A percentile compares a stretch with the other conserved stretches of the same genome.
Evolutionary conservation across 2,888 invertebrate genomes (phyloP).

Genomic region (Lepidocyrtinus sp.): DNA sequence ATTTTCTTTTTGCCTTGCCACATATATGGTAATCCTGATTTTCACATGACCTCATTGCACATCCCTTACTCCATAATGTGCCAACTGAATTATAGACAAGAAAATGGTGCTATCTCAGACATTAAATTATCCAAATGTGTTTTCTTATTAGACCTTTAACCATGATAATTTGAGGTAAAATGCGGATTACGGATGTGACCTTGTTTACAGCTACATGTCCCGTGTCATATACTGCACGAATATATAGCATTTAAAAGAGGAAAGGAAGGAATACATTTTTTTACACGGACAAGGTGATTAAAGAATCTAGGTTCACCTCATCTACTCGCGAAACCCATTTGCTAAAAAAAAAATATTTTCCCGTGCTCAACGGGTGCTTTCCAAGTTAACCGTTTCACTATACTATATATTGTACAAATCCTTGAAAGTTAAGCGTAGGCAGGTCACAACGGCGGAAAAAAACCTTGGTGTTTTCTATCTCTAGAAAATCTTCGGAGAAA

Average conservation of each 20-base stretch:
- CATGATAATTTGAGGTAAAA: neutral
- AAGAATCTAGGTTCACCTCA: neutral
- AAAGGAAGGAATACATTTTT: neutral
- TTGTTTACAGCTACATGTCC: constrained; percentile 30
- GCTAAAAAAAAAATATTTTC: constrained; percentile 8
- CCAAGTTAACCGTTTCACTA: constrained; percentile 5
- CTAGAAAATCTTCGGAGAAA: constrained; percentile 26
- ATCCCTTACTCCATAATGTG: constrained; percentile 55
- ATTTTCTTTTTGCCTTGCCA: constrained; percentile 60
- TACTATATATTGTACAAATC: constrained; percentile 30
- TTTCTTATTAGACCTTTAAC: neutral
- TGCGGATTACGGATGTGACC: constrained; percentile 41
- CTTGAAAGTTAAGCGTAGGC: constrained; percentile 51
- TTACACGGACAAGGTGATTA: neutral
- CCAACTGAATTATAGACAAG: constrained; percentile 14
- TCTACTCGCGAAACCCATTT: neutral
- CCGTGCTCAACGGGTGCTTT: neutral
- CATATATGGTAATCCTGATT: constrained; percentile 63
- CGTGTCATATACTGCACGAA: constrained; percentile 23
- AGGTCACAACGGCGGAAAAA: constrained; percentile 8
- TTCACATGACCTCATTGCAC: constrained; percentile 63
- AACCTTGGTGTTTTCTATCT: constrained; percentile 27
- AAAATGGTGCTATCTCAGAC: neutral
- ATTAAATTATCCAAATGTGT: neutral
- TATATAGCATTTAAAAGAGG: neutral